Evolutionary conservation across 2,888 invertebrate genomes (phyloP), one percentile per base, ranked within the genome.

Genomic region (Caenorhabditis sinica): DNA sequence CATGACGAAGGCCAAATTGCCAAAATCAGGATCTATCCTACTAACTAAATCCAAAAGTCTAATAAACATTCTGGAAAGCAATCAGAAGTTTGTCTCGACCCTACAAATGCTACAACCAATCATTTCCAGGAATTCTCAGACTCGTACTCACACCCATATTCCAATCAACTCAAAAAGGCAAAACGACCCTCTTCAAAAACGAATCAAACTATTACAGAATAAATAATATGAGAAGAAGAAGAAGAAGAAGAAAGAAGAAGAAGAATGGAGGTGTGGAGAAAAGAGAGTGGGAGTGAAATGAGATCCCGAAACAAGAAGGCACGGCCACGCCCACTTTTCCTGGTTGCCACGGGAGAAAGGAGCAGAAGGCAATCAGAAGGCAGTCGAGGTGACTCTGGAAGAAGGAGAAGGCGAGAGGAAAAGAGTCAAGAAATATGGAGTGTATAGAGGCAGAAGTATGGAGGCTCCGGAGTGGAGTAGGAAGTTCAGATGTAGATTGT

Each of bases 281-380:
- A 6, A 51, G 28, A 28, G 28, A 56, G 13, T 15, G 36, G 2
- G 23, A 69, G 56, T 40, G 56, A 56, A 69, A 69, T 69, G 68
- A 76, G 68, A 60, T 76, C 76, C 68, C 58, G 66, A 58, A 68
- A 68, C 58, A 76, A 20, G 56, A 56, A 53, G 13, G 40, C 0
- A 9, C 23, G 40, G 25, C 79, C 71, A 71, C 79, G 63, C 79
- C 79, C 60, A 30, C 25, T 61, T 61, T 77, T 69, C 63, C 51
- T 40, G 69, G 79, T 79, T 79, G 79, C 65, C 61, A 28, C 9
- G 66, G 73, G 33, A 30, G 43, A 58, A 36, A n/a, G 65, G 45
- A 45, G 30, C 43, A 36, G 11, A 56, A 53, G 56, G 8, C 28
- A 30, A 49, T 20, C n/a, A 66, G 33, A 66, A 66, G 49, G 49